Evolutionary conservation across 2,113 vertebrate genomes (phyloP).

Genomic region (Protobothrops flavoviridis): DNA sequence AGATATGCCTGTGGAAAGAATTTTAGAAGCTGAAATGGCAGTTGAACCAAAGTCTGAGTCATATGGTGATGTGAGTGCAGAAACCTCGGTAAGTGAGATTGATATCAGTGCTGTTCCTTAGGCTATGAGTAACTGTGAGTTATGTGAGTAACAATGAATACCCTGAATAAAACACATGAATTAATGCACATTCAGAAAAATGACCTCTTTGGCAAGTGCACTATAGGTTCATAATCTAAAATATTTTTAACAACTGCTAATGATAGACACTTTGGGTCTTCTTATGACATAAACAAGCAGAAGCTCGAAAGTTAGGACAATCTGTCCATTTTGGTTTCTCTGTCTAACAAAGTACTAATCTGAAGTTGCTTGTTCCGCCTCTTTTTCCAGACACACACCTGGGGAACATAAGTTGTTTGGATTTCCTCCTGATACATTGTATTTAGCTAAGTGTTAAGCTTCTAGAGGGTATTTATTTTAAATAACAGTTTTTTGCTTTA

Average conservation of each 20-base stretch:
- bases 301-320: neutral
- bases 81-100: constrained; percentile 80
- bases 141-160: neutral
- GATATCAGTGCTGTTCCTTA: neutral
- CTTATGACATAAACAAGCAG: neutral
- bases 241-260: neutral
- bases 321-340: neutral
- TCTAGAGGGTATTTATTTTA: neutral
- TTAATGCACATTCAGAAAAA: neutral
- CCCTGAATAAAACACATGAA: neutral
- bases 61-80: constrained; percentile 75
- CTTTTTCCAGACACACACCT: neutral
- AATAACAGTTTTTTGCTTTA: neutral
- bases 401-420: neutral
- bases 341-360: neutral
- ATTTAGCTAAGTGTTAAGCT: neutral
- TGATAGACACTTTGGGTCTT: neutral
- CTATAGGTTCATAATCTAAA: neutral
- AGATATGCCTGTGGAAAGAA: constrained; percentile 95
- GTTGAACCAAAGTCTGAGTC: constrained; percentile 92
- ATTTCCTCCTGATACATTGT: neutral
- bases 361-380: neutral
- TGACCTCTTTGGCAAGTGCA: neutral
- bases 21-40: constrained; percentile 91
- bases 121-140: neutral